Evolutionary conservation across 1,140 invertebrate genomes (phyloP), one percentile per base, ranked within the genome.

Genomic region (Bombus terrestris): DNA sequence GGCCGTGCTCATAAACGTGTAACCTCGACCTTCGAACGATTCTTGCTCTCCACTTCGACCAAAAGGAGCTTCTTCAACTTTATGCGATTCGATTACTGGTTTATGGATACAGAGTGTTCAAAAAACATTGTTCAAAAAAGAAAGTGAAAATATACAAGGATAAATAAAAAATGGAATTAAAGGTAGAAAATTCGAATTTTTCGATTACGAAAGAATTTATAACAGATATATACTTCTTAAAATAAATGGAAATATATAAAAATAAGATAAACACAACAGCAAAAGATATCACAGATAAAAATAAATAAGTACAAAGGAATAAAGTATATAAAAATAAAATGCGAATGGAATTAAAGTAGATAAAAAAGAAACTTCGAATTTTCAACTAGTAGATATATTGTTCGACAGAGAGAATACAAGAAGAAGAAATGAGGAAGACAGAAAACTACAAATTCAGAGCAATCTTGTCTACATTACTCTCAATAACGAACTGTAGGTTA

Each of bases 1-100:
- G 82, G 81, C 35, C 43, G 28, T 53, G 69, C 62, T 81, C 84
- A 81, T 75, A 86, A 87, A 62, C 76, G 66, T 37, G 62, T 69
- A 74, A 87, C 78, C 89, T 89, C 78, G 69, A 88, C 81, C 88
- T 87, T 90, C 57, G 18, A 28, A 39, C 43, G 47, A 74, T 87
- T 64, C 59, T 85, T 86, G 47, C 57, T 18, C 59, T 64, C 68
- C n/a, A 39, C 39, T 13, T 13, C 25, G 53, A 62, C 5, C 39
- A n/a, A 80, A 47, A 53, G 39, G 37, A 71, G 64, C 47, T 43
- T 72, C 64, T 39, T 57, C 22, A 18, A 57, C 28, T 28, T 66
- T 68, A 43, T 25, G n/a, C 69, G 6, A 71, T 72, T 28, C n/a
- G 18, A 74, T 28, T 15, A 37, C 32, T 76, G 6, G 3, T 72